A percentile compares a stretch with the other conserved stretches of the same genome.
Evolutionary conservation across 2,888 invertebrate species (phyloP).

Genomic region (Amphipoea oculea): DNA sequence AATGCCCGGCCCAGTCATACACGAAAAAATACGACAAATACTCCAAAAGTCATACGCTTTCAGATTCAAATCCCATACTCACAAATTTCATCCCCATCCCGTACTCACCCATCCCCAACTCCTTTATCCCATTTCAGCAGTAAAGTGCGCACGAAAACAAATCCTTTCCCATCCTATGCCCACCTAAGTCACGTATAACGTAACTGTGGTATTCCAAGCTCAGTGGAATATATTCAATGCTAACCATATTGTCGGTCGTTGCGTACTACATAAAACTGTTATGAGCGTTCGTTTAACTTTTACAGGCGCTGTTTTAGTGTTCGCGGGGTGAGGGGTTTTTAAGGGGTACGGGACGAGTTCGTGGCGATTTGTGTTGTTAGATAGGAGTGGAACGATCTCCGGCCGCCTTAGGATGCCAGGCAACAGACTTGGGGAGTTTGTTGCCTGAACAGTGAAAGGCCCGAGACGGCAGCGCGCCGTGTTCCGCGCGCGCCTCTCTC

Average conservation of each 20-base stretch:
- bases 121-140: too few relatives aligned
- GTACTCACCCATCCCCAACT: neutral
- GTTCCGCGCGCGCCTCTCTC: too few relatives aligned
- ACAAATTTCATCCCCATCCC: neutral
- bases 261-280: constrained; percentile 72
- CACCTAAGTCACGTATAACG: constrained; percentile 3
- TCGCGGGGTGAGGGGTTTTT: constrained; percentile 25
- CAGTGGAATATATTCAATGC: constrained; percentile 60
- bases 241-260: constrained; percentile 66
- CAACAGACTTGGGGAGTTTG: too few relatives aligned
- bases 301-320: constrained; percentile 70
- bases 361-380: neutral
- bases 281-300: constrained; percentile 73
- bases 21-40: neutral
- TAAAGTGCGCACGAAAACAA: neutral
- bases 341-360: constrained; percentile 20
- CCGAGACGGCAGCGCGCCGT: too few relatives aligned
- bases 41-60: neutral
- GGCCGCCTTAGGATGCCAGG: too few relatives aligned
- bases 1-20: too few relatives aligned
- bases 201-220: constrained; percentile 50
- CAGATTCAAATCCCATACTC: neutral
- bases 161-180: neutral
- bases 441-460: too few relatives aligned
- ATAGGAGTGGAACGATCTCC: neutral